These are phyloP conservation scores for Aphelinus certus DNA, from an alignment of 1,140 invertebrate species.

Conservation along the genomic window DNA sequence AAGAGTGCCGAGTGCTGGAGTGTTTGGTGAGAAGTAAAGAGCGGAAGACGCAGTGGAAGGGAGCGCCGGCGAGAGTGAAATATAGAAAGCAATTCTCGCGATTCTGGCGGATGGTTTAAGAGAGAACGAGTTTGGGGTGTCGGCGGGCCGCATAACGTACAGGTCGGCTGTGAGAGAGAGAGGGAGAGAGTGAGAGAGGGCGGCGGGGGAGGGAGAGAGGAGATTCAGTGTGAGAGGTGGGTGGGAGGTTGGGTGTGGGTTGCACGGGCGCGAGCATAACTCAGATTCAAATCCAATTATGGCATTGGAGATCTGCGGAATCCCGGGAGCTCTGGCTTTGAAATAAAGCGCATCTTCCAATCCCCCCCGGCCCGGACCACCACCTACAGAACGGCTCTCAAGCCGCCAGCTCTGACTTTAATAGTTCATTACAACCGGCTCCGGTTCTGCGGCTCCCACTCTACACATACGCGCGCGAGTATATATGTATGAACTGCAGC, in stretches of 20 bases:
- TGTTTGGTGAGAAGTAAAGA: conserved; percentile 6
- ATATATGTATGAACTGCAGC: background rate
- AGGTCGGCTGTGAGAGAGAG: no score
- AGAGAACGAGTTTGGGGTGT: background rate
- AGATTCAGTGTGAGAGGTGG: conserved; percentile 4
- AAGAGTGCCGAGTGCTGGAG: conserved; percentile 36
- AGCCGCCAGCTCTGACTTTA: conserved; percentile 33
- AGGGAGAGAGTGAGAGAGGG: background rate
- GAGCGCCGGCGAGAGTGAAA: background rate
- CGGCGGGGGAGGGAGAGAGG: conserved; percentile 24
- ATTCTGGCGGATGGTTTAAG: conserved; percentile 1
- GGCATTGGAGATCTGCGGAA: conserved; percentile 41
- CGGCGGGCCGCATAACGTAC: no score
- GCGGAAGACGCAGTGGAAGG: background rate
- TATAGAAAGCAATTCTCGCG: background rate
- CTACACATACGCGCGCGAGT: background rate
- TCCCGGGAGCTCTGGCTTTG: conserved; percentile 36
- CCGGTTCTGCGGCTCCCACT: background rate
- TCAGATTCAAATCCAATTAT: conserved; percentile 48
- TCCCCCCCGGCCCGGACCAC: background rate
- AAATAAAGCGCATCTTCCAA: conserved; percentile 39
- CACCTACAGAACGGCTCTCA: background rate
- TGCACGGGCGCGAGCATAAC: conserved; percentile 29
- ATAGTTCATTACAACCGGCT: conserved; percentile 40
- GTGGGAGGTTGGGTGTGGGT: background rate